Base-by-base conservation (phyloP, 2,888 invertebrate species). In the Drosophila paranaensis region DNA sequence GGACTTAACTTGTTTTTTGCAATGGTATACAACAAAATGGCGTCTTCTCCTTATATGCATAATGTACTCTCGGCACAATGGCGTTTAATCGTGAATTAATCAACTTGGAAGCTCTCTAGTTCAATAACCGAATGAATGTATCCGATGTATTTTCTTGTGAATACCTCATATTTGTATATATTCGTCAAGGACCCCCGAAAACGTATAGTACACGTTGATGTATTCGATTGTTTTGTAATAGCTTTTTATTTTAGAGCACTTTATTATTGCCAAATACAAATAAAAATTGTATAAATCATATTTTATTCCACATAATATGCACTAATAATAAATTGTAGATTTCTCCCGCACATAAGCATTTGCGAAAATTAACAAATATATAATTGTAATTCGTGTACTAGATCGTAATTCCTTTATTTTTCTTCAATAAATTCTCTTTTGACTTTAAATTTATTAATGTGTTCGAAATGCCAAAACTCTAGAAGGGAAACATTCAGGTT, bases 61-160 rank as follows among this genome's bases (percentile, higher is more conserved):
- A 64, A 71, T 73, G 61, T 69, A 71, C 61, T 74, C 64, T 77
- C 60, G 74, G 61, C 71, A 77, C 62, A 74, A 54, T 57, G 48
- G 71, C 74, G 70, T 72, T 72, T 60, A 71, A 53, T 71, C 62
- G 42, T 65, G 53, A 71, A 72, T 66, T 82, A 77, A 65, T 68
- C 66, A 73, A 80, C 62, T 84, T 84, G 89, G 87, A 88, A 86
- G 86, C 84, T 82, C 85, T 89, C 89, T 87, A 85, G 88, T 79
- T 88, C 66, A 71, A 80, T 78, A 78, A 71, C 64, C 61, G 60
- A 79, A 53, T 63, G 42, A 58, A 78, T 81, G 57, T 82, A 68
- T 66, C 64, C 50, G 8, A 48, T 51, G 58, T 76, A 68, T 51
- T 50, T 48, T 54, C 37, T 30, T 51, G 13, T 46, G 35, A 43